phyloP scores from a whole-genome alignment of 2,888 invertebrate genomes.

The Leptothorax acervorum region DNA sequence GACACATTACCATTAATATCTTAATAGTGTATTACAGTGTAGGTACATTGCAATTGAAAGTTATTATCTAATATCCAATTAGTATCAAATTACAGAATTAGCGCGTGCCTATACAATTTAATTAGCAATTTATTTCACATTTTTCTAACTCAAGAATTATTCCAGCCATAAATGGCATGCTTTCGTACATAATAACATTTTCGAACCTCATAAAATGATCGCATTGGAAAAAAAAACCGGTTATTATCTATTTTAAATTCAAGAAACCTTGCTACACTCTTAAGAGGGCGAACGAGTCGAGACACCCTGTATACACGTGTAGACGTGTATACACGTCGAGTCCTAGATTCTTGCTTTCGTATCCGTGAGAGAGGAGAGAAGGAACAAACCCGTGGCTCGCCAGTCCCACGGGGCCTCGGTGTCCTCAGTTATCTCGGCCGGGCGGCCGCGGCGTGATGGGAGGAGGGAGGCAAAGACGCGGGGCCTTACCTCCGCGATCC shows the following conservation, averaged over 20 bases:
- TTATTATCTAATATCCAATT: constrained; percentile 11
- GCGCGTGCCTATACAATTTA: neutral
- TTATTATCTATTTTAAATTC: neutral
- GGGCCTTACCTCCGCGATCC: constrained; percentile 70
- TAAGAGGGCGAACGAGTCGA: constrained; percentile 25
- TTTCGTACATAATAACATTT: neutral
- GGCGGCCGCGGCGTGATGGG: constrained; percentile 42
- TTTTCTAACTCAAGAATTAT: neutral
- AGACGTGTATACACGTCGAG: constrained; percentile 70
- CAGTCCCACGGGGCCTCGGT: constrained; percentile 79
- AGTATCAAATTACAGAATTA: neutral
- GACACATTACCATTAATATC: neutral
- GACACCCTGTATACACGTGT: constrained; percentile 53
- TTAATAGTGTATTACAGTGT: neutral
- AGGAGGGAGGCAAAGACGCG: constrained; percentile 37
- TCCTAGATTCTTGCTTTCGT: constrained; percentile 80
- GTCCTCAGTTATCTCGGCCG: constrained; percentile 76
- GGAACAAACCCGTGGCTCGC: constrained; percentile 72
- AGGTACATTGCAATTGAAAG: neutral
- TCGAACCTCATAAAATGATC: neutral
- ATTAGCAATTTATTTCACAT: neutral
- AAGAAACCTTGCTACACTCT: neutral
- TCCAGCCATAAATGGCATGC: neutral
- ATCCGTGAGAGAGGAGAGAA: constrained; percentile 79
- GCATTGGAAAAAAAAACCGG: neutral